Evolutionary conservation across 1,140 invertebrate genomes (phyloP).

Genomic region (Schlechtendalia chinensis): DNA sequence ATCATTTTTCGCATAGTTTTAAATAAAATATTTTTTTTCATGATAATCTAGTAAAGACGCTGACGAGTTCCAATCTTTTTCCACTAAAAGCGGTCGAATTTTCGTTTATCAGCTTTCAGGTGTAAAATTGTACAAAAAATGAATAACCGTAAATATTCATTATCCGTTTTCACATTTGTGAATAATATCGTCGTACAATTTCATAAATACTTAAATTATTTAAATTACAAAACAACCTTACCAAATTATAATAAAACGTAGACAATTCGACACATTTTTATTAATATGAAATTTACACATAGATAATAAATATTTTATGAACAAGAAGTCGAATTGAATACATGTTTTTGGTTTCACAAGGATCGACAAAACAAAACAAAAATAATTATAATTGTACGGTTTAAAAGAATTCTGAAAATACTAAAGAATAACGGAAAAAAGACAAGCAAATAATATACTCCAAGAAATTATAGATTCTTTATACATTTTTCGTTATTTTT

Average conservation of each 20-base stretch:
- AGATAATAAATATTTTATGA: not conserved
- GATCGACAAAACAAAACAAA: not conserved
- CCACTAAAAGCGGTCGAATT: too few relatives aligned
- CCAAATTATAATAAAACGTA: not conserved
- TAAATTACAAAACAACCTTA: not conserved
- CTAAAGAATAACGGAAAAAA: not conserved
- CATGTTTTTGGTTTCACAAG: not conserved
- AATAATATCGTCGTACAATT: not conserved
- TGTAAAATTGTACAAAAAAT: too few relatives aligned
- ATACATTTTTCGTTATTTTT: not conserved
- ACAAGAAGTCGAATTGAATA: not conserved
- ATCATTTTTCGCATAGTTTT: too few relatives aligned
- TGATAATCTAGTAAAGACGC: too few relatives aligned
- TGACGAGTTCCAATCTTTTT: too few relatives aligned
- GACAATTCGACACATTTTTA: not conserved
- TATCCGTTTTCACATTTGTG: not conserved
- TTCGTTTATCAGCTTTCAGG: too few relatives aligned
- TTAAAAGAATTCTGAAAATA: not conserved
- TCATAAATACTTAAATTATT: constrained; percentile 21
- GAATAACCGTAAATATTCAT: too few relatives aligned
- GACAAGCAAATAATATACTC: not conserved
- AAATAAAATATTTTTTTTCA: too few relatives aligned
- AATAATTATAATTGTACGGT: not conserved
- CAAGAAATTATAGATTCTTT: not conserved
- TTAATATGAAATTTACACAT: not conserved